These are phyloP conservation scores for Podarcis cretensis DNA, from an alignment of 2,113 vertebrate species.

Conservation along the genomic window DNA sequence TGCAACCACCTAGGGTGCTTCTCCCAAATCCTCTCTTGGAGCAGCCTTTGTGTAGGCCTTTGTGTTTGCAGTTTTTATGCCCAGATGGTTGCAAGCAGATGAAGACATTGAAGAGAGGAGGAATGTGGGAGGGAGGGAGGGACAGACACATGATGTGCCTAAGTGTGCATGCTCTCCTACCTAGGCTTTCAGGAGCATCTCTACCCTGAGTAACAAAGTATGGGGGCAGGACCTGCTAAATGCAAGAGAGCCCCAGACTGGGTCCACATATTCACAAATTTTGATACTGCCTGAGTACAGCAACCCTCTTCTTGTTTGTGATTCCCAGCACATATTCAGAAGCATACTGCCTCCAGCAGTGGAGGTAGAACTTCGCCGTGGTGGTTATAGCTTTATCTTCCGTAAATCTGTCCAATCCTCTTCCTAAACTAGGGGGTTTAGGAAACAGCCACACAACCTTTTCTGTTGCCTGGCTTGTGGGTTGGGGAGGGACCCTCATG, in stretches of 20 bases:
- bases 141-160: background rate
- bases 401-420: too few species aligned
- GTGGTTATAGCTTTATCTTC: too few species aligned
- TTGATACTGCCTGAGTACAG: too few species aligned
- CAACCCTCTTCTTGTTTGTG: too few species aligned
- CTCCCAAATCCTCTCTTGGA: background rate
- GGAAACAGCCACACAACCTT: background rate
- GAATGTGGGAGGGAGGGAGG: background rate
- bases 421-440: background rate
- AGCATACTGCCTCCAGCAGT: too few species aligned
- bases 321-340: too few species aligned
- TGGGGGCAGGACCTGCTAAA: background rate
- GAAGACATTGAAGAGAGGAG: background rate
- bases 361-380: too few species aligned
- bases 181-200: background rate
- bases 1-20: background rate
- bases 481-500: background rate
- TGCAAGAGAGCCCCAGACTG: background rate
- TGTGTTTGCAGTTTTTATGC: background rate
- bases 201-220: background rate
- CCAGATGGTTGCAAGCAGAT: background rate
- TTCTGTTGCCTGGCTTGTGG: background rate
- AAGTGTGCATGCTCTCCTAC: background rate
- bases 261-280: background rate
- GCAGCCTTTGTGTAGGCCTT: constrained; percentile 14